Conservation (phyloP, 2,113 vertebrate species). For the Protomyctophum bolini region DNA sequence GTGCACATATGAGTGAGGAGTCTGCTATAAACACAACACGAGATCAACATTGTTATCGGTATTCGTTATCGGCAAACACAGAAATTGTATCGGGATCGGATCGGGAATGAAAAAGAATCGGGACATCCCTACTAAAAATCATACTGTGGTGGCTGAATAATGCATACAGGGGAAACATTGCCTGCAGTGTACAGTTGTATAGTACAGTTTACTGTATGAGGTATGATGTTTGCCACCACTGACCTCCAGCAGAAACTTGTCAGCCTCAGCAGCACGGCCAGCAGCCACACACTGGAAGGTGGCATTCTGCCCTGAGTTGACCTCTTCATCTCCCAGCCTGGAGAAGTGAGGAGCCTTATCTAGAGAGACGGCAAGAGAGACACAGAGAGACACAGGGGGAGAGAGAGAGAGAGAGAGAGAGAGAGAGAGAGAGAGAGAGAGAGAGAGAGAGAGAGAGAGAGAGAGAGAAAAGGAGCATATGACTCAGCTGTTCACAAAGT, state of each 20-base stretch:
- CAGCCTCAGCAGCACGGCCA: conserved; percentile 85
- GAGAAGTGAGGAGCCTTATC: conserved; percentile 97
- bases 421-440: conserved; percentile 39
- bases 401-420: conserved; percentile 16
- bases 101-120: too few relatives aligned
- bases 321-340: conserved; percentile 93
- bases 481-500: conserved; percentile 32
- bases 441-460: conserved; percentile 8
- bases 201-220: too few relatives aligned
- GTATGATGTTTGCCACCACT: conserved; percentile 42
- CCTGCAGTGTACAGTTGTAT: too few relatives aligned
- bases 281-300: conserved; percentile 95
- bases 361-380: conserved; percentile 49
- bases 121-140: too few relatives aligned
- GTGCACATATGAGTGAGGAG: too few relatives aligned
- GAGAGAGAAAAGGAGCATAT: conserved; percentile 19
- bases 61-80: too few relatives aligned
- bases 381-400: not conserved
- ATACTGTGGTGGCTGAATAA: too few relatives aligned
- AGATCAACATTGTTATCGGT: too few relatives aligned
- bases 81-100: too few relatives aligned
- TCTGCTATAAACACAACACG: too few relatives aligned
- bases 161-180: too few relatives aligned
- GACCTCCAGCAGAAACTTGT: conserved; percentile 93
- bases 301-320: conserved; percentile 95